Evolutionary conservation across 2,888 invertebrate genomes (phyloP), one percentile per base, ranked within the genome.

Genomic region (Oegoconia quadripuncta): DNA sequence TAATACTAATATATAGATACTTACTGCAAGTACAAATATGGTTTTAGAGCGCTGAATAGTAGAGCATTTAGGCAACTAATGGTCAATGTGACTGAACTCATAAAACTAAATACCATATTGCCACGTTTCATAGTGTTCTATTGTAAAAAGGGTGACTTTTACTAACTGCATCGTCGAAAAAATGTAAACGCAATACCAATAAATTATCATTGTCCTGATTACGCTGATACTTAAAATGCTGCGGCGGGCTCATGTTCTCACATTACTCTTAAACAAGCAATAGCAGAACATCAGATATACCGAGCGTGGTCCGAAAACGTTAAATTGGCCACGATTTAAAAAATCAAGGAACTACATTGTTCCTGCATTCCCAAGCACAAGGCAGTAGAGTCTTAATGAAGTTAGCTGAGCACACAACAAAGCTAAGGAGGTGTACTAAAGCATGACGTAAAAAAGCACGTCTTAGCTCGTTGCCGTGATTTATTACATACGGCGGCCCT

Each of bases 401-500:
- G 79, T 76, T 70, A 73, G 69, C 63, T 57, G 60, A 62, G 57
- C 59, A 64, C 65, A 64, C 60, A 75, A 77, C 74, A 73, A 75
- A 73, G 70, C 59, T 61, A 67, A 74, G 71, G 69, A 73, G 73
- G 76, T 78, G 76, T 72, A 83, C 72, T 67, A 77, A 81, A 77
- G 74, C 79, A 79, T 78, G 79, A 81, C 77, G 78, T 76, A 66
- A 72, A 68, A 80, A 74, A 65, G 64, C 73, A 61, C 70, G 78
- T 81, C 79, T 78, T 65, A 70, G 61, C 68, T 71, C 64, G 64
- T 72, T 71, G 59, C 59, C 58, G 81, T 86, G 83, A 86, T 84
- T 83, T 86, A 84, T 83, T 67, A 63, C 76, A 48, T 55, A 57
- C 55, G 62, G 64, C 64, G 65, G 65, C 70, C 74, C 69, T 64